A percentile compares a stretch with the other conserved stretches of the same genome.
Evolutionary conservation across 2,113 vertebrate genomes (phyloP).

Genomic region (Brachionichthys hirsutus): DNA sequence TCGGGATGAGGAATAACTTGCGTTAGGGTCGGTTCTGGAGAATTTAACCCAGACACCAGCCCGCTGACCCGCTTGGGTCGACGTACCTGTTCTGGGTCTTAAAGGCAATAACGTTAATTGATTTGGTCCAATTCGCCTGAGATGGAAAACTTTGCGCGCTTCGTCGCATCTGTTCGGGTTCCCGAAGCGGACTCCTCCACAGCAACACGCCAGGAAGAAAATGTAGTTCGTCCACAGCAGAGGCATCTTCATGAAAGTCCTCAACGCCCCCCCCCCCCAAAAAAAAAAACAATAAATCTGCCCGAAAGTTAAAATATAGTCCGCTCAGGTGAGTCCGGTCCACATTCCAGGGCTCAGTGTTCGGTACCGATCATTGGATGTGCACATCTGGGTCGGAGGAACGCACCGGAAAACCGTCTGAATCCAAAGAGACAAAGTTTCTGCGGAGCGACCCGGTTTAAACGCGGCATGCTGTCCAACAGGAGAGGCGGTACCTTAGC

Average conservation of each 20-base stretch:
- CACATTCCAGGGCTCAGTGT: slow-evolving; percentile 30
- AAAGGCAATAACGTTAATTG: slow-evolving; percentile 62
- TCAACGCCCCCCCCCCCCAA: neutral
- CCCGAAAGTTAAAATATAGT: slow-evolving; percentile 17
- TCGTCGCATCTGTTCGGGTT: slow-evolving; percentile 76
- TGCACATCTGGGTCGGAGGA: neutral
- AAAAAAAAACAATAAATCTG: neutral
- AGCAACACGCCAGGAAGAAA: slow-evolving; percentile 43
- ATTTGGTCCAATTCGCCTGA: slow-evolving; percentile 75
- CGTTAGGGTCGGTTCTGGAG: neutral
- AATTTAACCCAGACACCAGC: neutral
- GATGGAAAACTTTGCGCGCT: slow-evolving; percentile 85
- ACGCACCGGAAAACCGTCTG: neutral
- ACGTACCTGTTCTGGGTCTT: slow-evolving; percentile 79
- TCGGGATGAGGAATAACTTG: neutral
- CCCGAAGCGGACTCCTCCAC: slow-evolving; percentile 23
- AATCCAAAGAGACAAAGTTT: slow-evolving; percentile 35
- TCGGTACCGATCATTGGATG: neutral
- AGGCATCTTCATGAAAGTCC: slow-evolving; percentile 38
- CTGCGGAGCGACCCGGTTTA: slow-evolving; percentile 20
- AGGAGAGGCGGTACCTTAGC: slow-evolving; percentile 58
- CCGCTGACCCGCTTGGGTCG: no score
- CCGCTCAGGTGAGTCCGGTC: slow-evolving; percentile 52
- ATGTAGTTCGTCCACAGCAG: slow-evolving; percentile 5
- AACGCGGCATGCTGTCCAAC: slow-evolving; percentile 45